Conservation (phyloP, 37 sponge, comb jelly and placozoan genomes). For the Petrosia ficiformis region DNA sequence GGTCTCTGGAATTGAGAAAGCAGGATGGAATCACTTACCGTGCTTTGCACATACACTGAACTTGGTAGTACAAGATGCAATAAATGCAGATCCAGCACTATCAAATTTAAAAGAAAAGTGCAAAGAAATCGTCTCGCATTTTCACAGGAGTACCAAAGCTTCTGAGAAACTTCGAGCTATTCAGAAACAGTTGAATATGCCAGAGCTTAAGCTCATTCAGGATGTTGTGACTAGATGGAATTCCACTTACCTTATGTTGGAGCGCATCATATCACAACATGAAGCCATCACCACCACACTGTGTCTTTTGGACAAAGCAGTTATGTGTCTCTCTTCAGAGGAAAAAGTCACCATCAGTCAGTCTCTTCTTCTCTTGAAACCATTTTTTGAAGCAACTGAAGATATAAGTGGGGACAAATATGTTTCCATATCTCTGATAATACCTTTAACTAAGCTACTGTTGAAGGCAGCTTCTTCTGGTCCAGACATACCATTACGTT, state of each 20-base stretch:
- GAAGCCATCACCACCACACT: not conserved
- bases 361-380: too few species aligned
- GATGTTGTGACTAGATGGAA: too few species aligned
- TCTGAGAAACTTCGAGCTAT: not conserved
- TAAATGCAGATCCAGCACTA: not conserved
- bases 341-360: too few species aligned
- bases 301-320: too few species aligned
- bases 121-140: not conserved
- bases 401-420: too few species aligned
- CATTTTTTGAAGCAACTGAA: too few species aligned
- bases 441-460: not conserved
- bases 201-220: not conserved
- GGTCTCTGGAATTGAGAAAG: not conserved
- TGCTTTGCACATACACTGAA: slow-evolving; percentile 11
- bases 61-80: too few species aligned
- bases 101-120: not conserved
- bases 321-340: too few species aligned
- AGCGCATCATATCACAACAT: not conserved
- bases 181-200: not conserved
- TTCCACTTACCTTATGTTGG: not conserved
- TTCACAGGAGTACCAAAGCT: slow-evolving; percentile 1
- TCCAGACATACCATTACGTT: not conserved
- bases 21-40: too few species aligned
- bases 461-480: not conserved
- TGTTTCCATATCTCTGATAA: too few species aligned